Percentiles rank a stretch among this genome's conserved stretches.
Conservation (phyloP, 2,888 invertebrate genomes). For the Megamerina dolium region DNA sequence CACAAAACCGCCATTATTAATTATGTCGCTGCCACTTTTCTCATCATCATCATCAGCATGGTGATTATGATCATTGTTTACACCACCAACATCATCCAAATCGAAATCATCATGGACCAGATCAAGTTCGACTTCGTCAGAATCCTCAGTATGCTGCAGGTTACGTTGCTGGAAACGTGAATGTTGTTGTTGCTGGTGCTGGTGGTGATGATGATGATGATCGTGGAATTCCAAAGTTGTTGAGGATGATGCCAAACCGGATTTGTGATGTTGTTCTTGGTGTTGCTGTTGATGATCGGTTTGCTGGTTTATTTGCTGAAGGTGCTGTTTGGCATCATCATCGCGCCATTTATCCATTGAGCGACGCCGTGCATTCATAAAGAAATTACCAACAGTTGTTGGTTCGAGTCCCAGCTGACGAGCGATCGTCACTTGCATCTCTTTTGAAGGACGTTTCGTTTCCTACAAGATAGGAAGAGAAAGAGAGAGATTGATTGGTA, state of each 20-base stretch:
- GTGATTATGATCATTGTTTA: conserved; percentile 25
- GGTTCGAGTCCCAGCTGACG: conserved; percentile 94
- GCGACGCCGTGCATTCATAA: conserved; percentile 99
- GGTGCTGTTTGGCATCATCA: conserved; percentile 56
- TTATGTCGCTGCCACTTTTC: conserved; percentile 28
- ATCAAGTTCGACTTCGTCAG: conserved; percentile 43
- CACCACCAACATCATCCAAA: too few relatives aligned
- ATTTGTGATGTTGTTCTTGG: conserved; percentile 22
- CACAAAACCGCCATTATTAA: too few relatives aligned
- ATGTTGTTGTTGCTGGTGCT: conserved; percentile 21
- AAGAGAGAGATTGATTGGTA: too few relatives aligned
- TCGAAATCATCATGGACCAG: conserved; percentile 45
- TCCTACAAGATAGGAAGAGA: conserved; percentile 56
- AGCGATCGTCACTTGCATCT: conserved; percentile 99
- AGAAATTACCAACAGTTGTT: conserved; percentile 98
- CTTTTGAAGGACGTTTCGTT: conserved; percentile 98
- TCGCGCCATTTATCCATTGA: conserved; percentile 99
- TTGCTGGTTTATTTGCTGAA: too few relatives aligned
- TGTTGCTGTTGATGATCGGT: conserved; percentile 15
- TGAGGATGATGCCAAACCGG: too few relatives aligned
- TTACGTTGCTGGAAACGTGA: conserved; percentile 33
- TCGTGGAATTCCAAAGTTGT: too few relatives aligned
- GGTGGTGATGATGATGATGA: conserved; percentile 10
- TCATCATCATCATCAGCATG: conserved; percentile 19
- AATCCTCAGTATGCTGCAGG: conserved; percentile 41